A percentile compares a stretch with the other conserved stretches of the same genome.
Evolutionary conservation across 2,113 vertebrate species (phyloP).

Genomic region (Podiceps cristatus): DNA sequence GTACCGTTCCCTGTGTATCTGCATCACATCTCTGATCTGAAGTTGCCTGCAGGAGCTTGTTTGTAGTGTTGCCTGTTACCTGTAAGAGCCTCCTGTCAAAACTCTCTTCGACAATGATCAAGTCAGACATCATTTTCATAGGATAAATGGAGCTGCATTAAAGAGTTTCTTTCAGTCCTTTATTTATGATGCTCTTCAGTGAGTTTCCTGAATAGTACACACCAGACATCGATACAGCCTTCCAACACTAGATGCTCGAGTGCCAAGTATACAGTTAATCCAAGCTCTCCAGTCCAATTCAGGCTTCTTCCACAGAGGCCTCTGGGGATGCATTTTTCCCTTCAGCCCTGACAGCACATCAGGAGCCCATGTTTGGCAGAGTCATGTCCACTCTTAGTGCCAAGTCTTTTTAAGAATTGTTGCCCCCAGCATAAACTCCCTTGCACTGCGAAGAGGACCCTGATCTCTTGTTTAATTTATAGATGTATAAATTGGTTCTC

Average conservation of each 20-base stretch:
- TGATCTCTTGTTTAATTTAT: constrained; percentile 18
- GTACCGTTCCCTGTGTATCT: not conserved
- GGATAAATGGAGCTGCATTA: not conserved
- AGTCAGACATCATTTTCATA: not conserved
- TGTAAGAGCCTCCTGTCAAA: not conserved
- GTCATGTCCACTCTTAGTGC: not conserved
- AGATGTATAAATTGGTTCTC: not conserved
- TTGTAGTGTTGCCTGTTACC: not conserved
- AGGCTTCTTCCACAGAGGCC: not conserved
- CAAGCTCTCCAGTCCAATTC: not conserved
- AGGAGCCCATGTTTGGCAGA: fast-evolving
- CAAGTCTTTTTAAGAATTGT: not conserved
- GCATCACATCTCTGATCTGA: not conserved
- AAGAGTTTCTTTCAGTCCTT: not conserved
- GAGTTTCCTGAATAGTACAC: not conserved
- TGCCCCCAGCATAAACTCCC: not conserved
- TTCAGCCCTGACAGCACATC: not conserved
- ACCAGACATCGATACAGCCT: not conserved
- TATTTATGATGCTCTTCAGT: not conserved
- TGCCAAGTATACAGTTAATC: not conserved
- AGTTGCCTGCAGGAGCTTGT: not conserved
- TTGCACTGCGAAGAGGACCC: not conserved
- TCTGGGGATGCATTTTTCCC: not conserved
- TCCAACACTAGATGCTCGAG: not conserved
- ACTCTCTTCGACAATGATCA: not conserved